Conservation (phyloP, 2,797 vertebrate genomes). For the Choloepus didactylus region DNA sequence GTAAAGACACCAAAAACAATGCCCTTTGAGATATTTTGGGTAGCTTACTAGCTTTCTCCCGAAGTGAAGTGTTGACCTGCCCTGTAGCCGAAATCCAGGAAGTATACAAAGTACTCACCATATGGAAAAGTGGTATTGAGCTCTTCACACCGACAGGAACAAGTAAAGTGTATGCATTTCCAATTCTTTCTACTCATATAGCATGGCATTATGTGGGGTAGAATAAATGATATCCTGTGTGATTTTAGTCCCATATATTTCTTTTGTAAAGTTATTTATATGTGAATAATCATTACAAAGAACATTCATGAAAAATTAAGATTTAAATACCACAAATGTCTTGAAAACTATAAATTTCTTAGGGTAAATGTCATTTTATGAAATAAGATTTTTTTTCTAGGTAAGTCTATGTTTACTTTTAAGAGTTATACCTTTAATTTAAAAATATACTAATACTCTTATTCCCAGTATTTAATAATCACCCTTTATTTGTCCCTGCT, state of each 20-base stretch:
- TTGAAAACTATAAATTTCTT: conserved; percentile 61
- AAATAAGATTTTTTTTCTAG: not conserved
- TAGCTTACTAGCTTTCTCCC: not conserved
- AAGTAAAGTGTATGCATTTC: not conserved
- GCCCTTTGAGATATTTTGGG: not conserved
- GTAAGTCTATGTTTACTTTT: conserved; percentile 21
- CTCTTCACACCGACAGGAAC: not conserved
- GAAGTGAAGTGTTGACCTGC: not conserved
- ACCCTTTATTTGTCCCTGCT: not conserved
- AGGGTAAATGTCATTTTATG: conserved; percentile 42
- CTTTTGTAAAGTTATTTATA: conserved; percentile 46
- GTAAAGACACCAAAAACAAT: not conserved
- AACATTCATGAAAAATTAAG: conserved; percentile 59
- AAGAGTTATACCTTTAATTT: conserved; percentile 33
- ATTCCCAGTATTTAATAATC: not conserved
- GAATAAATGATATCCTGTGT: not conserved
- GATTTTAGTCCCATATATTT: not conserved
- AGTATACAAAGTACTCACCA: not conserved
- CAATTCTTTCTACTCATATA: not conserved
- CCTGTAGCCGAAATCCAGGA: not conserved
- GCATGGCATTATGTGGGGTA: not conserved
- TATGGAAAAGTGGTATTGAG: not conserved
- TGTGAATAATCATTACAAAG: conserved; percentile 62
- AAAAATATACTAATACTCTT: not conserved
- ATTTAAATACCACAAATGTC: conserved; percentile 61